These are phyloP conservation scores for Polymixis flavicincta DNA, from an alignment of 2,888 invertebrate species.

Conservation along the genomic window DNA sequence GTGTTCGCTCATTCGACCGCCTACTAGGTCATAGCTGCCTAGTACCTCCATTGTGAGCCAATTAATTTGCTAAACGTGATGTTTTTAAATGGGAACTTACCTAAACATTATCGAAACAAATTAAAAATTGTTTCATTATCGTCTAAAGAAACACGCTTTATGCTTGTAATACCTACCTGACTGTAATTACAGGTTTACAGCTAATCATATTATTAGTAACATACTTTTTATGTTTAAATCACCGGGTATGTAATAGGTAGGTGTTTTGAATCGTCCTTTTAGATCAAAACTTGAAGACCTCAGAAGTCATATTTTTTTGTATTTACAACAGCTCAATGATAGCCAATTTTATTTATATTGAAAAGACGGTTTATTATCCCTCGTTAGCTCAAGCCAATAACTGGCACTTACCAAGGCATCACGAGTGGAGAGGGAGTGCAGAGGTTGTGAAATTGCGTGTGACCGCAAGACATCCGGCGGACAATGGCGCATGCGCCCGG, in stretches of 20 bases:
- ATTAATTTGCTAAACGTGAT: slow-evolving; percentile 61
- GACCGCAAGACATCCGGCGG: slow-evolving; percentile 90
- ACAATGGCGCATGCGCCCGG: slow-evolving; percentile 81
- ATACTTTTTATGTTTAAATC: slow-evolving; percentile 65
- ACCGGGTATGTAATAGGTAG: slow-evolving; percentile 64
- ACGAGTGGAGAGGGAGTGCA: slow-evolving; percentile 78
- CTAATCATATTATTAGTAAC: slow-evolving; percentile 67
- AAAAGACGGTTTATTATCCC: slow-evolving; percentile 41
- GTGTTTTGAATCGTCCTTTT: slow-evolving; percentile 63
- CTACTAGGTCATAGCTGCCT: slow-evolving; percentile 72
- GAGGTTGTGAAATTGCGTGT: slow-evolving; percentile 89
- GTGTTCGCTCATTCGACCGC: slow-evolving; percentile 73
- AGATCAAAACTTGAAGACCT: slow-evolving; percentile 61
- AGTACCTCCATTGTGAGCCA: slow-evolving; percentile 63
- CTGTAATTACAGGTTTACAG: slow-evolving; percentile 65
- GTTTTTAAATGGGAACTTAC: slow-evolving; percentile 52
- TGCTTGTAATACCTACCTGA: slow-evolving; percentile 53
- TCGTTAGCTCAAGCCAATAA: slow-evolving; percentile 62
- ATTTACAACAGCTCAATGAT: slow-evolving; percentile 24
- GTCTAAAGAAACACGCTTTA: slow-evolving; percentile 44
- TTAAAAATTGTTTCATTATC: slow-evolving; percentile 56
- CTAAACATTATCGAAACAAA: slow-evolving; percentile 54
- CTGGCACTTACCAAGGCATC: slow-evolving; percentile 78
- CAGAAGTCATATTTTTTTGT: slow-evolving; percentile 41
- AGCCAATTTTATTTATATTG: slow-evolving; percentile 24